Evolutionary conservation across 2,797 vertebrate genomes (phyloP).

Genomic region (Hylomyscus alleni): DNA sequence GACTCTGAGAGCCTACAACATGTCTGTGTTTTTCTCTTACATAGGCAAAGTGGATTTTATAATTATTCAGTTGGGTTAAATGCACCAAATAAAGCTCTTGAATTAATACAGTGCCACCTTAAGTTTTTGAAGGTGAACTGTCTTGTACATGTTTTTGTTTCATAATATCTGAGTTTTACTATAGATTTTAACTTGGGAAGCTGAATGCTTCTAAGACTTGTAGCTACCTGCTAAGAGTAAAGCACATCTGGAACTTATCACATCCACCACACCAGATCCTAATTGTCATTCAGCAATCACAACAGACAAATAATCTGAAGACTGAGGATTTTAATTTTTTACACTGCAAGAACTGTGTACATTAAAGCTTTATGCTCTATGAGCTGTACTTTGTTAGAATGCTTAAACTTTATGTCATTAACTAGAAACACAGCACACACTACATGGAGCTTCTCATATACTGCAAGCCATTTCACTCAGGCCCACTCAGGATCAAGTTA

Average conservation of each 20-base stretch:
- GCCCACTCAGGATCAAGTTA: constrained; percentile 4
- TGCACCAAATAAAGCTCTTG: constrained; percentile 91
- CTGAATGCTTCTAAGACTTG: not conserved
- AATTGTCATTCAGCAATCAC: constrained; percentile 11
- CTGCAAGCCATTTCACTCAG: not conserved
- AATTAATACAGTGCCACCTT: constrained; percentile 94
- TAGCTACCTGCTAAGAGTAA: not conserved
- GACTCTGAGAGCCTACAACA: constrained; percentile 89
- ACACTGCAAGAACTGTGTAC: constrained; percentile 3
- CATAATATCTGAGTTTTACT: not conserved
- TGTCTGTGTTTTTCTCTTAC: constrained; percentile 89
- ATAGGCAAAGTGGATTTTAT: constrained; percentile 88
- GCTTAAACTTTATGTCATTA: constrained; percentile 32
- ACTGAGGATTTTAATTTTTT: constrained; percentile 41
- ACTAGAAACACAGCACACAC: not conserved
- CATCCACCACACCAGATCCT: constrained; percentile 27
- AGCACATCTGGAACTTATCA: not conserved
- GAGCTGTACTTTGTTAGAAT: constrained; percentile 23
- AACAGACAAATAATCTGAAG: constrained; percentile 33
- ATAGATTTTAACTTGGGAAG: constrained; percentile 6
- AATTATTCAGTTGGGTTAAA: constrained; percentile 91
- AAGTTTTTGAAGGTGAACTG: constrained; percentile 96
- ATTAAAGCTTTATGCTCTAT: constrained; percentile 1
- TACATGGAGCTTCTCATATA: not conserved
- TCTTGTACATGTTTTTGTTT: constrained; percentile 24